Percentiles rank a stretch among this genome's conserved stretches.
Conservation (phyloP, 2,113 vertebrate genomes). For the Hylia prasina region DNA sequence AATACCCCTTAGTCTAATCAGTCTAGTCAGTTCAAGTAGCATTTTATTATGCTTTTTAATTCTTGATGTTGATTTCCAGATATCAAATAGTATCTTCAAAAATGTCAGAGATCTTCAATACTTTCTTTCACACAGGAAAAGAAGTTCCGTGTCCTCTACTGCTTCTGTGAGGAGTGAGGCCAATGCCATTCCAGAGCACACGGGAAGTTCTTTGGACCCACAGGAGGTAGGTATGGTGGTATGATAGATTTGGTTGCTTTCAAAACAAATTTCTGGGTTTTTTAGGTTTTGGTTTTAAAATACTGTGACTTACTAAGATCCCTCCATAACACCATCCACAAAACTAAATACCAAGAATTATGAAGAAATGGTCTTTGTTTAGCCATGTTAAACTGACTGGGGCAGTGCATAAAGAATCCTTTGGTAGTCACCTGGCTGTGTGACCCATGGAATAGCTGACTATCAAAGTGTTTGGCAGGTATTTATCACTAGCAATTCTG, state of each 20-base stretch:
- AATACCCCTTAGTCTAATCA: background rate
- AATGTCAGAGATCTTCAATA: background rate
- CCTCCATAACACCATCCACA: background rate
- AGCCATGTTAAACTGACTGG: background rate
- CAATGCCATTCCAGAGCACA: background rate
- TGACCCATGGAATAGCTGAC: background rate
- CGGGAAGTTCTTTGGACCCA: background rate
- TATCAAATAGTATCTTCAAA: background rate
- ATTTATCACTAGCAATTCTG: background rate
- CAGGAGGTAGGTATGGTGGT: background rate
- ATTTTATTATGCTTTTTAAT: background rate
- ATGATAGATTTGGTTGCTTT: background rate
- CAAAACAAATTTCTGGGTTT: background rate
- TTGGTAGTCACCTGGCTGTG: background rate
- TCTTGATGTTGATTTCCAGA: background rate
- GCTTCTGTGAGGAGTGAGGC: background rate
- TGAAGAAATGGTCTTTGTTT: background rate
- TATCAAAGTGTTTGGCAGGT: background rate
- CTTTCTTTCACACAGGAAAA: slow-evolving; percentile 1
- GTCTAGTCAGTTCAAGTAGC: background rate
- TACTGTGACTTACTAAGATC: background rate
- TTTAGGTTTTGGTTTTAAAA: background rate
- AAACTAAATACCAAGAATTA: background rate
- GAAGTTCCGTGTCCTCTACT: background rate
- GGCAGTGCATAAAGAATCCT: background rate